Conservation (phyloP, 2,888 invertebrate species). For the Celastrina argiolus region DNA sequence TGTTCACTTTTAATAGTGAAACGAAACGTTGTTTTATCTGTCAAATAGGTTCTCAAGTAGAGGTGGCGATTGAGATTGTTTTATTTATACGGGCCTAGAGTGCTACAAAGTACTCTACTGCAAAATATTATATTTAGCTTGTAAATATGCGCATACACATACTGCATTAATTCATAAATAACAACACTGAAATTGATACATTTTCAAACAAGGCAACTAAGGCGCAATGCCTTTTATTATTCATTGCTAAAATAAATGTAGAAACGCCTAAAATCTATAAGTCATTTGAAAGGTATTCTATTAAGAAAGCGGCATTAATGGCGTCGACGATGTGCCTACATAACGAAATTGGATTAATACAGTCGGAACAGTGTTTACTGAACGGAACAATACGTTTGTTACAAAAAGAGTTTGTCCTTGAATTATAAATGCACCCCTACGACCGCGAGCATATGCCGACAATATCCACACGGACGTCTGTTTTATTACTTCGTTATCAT, state of each 20-base stretch:
- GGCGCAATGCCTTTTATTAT: background rate
- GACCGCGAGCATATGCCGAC: background rate
- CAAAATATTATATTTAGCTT: too few relatives aligned
- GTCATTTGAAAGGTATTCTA: background rate
- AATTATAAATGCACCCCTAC: conserved; percentile 21
- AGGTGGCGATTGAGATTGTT: too few relatives aligned
- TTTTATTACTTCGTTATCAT: conserved; percentile 17
- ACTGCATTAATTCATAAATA: too few relatives aligned
- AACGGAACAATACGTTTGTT: conserved; percentile 9
- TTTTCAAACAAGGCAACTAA: too few relatives aligned
- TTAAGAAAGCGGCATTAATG: background rate
- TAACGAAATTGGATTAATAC: background rate
- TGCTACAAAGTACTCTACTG: too few relatives aligned
- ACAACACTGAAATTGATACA: too few relatives aligned
- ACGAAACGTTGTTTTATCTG: too few relatives aligned
- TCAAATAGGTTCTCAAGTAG: too few relatives aligned
- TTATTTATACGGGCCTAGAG: too few relatives aligned
- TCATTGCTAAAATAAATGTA: background rate
- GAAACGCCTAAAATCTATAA: background rate
- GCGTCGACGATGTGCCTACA: conserved; percentile 1
- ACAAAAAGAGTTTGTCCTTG: conserved; percentile 11
- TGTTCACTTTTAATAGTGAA: too few relatives aligned
- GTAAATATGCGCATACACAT: too few relatives aligned
- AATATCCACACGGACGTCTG: background rate
- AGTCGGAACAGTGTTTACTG: background rate